Base-by-base conservation (phyloP, 2,113 vertebrate species). In the Ameiurus melas region DNA sequence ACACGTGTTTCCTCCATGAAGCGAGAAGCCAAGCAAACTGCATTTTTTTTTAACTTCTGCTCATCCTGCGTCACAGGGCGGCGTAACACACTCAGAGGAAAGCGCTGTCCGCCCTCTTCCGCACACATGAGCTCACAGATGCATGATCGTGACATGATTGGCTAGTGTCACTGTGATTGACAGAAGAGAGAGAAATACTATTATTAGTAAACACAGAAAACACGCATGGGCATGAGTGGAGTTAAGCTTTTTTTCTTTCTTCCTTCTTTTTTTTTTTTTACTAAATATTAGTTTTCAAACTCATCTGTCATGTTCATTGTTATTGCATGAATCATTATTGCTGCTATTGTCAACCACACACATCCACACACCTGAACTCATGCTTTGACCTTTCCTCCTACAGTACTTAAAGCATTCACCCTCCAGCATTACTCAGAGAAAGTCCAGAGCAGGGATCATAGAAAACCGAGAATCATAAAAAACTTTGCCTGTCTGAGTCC, bases 401-500 rank as follows among this genome's bases (percentile, higher is more conserved):
- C 25, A 43, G 39, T 43, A 43, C 39, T 64, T 43, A 20, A 78
- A 25, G 2, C 20, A 10, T 80, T 30, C 60, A 51, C 22, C 30
- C 30, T 71, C 19, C 17, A 43, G 68, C 22, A 13, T 36, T 77
- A 60, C 53, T 85, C 51, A 25, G 66, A 73, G 30, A 70, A 83
- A 83, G 57, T 64, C 58, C 86, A 86, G 85, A 80, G 66, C 66
- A 81, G 77, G n/a, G 78, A 88, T 70, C 3, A 13, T 70, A 16
- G 30, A 70, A 33, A 66, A 62, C 60, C 22, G 70, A 87, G 79
- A 36, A 36, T 36, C 36, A 36, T 36, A 36, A 36, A 36, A 36
- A 75, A 81, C 51, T 60, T 22, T 22, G 58, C 70, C 39, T 86
- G 83, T 51, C 75, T 84, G 84, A 91, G 33, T 81, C 66, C 64